Evolutionary conservation across 1,140 invertebrate species (phyloP).

Genomic region (Lepidurus apus): DNA sequence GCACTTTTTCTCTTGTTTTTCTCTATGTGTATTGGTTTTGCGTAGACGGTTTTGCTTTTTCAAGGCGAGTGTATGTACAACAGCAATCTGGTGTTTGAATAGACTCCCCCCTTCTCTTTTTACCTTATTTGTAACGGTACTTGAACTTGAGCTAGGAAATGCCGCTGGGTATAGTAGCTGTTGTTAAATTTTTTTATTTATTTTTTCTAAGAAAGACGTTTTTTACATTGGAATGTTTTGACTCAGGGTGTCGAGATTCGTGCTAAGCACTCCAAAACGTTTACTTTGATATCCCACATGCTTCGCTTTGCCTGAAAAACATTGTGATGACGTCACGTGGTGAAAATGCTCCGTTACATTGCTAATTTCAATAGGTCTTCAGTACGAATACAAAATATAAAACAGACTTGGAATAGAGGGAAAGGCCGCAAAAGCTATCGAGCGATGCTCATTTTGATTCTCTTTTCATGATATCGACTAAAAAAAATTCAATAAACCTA

Average conservation of each 20-base stretch:
- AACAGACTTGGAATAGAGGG: too few relatives aligned
- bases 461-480: too few relatives aligned
- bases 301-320: not conserved
- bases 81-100: not conserved
- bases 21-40: not conserved
- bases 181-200: not conserved
- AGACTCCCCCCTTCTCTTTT: not conserved
- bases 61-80: not conserved
- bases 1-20: not conserved
- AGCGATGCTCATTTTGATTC: too few relatives aligned
- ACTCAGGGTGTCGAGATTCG: not conserved
- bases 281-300: not conserved
- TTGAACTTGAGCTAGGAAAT: slow-evolving; percentile 1
- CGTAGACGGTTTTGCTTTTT: not conserved
- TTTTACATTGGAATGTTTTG: not conserved
- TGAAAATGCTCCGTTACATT: too few relatives aligned
- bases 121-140: not conserved
- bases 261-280: not conserved
- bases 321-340: too few relatives aligned
- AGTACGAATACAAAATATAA: too few relatives aligned
- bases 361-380: too few relatives aligned
- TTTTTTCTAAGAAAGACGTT: not conserved
- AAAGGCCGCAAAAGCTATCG: too few relatives aligned
- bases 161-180: not conserved
- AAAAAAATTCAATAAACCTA: too few relatives aligned